Conservation (phyloP, 2,113 vertebrate genomes). For the Chionis minor region DNA sequence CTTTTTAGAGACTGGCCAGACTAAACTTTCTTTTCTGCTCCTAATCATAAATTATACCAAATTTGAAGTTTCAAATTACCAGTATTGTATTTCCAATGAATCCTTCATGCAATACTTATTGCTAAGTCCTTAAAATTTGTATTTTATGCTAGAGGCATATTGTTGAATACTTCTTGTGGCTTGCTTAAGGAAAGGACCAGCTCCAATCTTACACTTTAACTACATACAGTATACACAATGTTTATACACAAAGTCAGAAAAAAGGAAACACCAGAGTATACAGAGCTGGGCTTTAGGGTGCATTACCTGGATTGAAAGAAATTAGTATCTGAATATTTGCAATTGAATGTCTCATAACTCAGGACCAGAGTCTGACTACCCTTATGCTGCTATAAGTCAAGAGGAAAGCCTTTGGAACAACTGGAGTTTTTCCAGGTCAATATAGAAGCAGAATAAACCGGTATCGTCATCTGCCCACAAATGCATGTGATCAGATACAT, state of each 20-base stretch:
- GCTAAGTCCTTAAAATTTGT: background rate
- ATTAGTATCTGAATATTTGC: background rate
- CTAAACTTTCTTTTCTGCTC: background rate
- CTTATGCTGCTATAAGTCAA: background rate
- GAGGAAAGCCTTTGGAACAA: background rate
- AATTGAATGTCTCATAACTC: background rate
- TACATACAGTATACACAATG: background rate
- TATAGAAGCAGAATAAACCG: background rate
- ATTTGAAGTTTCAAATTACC: background rate
- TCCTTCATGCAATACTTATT: background rate
- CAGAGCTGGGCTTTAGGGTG: background rate
- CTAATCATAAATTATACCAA: background rate
- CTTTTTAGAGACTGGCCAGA: background rate
- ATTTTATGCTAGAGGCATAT: background rate
- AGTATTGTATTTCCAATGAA: background rate
- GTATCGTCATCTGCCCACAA: background rate
- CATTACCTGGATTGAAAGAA: background rate
- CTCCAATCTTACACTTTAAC: background rate
- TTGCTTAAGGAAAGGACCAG: background rate
- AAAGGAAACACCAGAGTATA: background rate
- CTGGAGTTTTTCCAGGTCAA: background rate
- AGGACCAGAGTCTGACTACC: background rate
- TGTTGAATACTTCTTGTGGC: background rate
- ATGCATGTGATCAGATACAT: background rate
- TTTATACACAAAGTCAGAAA: background rate